Conservation (phyloP, 2,113 vertebrate genomes). For the Tachysurus vachellii region DNA sequence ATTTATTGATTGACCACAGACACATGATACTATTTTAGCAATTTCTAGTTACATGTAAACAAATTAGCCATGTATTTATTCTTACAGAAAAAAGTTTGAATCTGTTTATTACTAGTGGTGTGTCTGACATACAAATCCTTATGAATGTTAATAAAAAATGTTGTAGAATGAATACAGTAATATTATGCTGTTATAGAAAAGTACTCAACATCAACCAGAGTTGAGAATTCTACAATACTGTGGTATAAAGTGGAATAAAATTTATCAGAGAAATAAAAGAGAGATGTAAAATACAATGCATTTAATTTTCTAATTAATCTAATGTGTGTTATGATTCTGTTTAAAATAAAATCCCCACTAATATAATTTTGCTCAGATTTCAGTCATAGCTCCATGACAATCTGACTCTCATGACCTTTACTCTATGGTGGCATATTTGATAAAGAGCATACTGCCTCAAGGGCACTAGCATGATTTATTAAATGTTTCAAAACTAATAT, state of each 20-base stretch:
- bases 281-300: not conserved
- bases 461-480: constrained; percentile 11
- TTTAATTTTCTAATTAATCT: not conserved
- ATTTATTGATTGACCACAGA: not conserved
- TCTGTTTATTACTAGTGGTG: not conserved
- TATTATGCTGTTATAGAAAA: not conserved
- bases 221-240: not conserved
- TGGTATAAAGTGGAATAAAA: not conserved
- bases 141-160: not conserved
- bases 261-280: not conserved
- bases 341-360: not conserved
- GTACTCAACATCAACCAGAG: not conserved
- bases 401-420: not conserved
- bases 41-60: not conserved
- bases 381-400: not conserved
- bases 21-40: not conserved
- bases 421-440: not conserved
- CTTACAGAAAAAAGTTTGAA: not conserved
- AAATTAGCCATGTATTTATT: not conserved
- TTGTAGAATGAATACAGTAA: not conserved
- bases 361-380: not conserved
- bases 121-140: not conserved
- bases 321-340: not conserved
- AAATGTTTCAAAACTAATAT: constrained; percentile 14
- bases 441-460: not conserved